phyloP scores from a whole-genome alignment of 2,888 invertebrate genomes.

The Cantharis flavilabris region DNA sequence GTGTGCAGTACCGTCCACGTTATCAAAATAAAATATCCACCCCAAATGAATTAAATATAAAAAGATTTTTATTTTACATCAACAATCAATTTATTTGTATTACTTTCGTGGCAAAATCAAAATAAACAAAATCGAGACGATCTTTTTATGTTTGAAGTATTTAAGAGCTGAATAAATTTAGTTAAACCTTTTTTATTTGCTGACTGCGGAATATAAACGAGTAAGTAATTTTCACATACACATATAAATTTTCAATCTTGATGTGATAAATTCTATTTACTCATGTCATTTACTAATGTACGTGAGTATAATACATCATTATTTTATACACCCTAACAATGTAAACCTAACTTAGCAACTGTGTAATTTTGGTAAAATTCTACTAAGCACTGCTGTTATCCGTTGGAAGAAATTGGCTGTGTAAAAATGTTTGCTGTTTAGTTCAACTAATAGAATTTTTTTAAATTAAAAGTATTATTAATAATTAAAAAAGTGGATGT shows the following conservation, averaged over 20 bases:
- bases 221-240: slow-evolving; percentile 11
- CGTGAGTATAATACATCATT: slow-evolving; percentile 47
- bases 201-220: neutral
- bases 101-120: neutral
- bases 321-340: slow-evolving; percentile 38
- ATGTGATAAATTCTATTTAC: slow-evolving; percentile 47
- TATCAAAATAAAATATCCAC: slow-evolving; percentile 19
- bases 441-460: too few species aligned
- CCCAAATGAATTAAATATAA: slow-evolving; percentile 1
- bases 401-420: too few species aligned
- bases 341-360: neutral
- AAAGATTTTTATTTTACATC: neutral
- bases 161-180: neutral
- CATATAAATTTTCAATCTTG: slow-evolving; percentile 38
- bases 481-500: too few species aligned
- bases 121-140: neutral
- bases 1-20: slow-evolving; percentile 18
- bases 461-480: too few species aligned
- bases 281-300: slow-evolving; percentile 45
- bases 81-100: neutral
- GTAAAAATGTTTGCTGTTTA: too few species aligned
- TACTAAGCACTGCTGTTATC: too few species aligned
- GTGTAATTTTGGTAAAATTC: neutral
- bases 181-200: neutral
- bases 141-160: neutral